Conservation (phyloP, 2,113 vertebrate genomes). For the Strigops habroptila region DNA sequence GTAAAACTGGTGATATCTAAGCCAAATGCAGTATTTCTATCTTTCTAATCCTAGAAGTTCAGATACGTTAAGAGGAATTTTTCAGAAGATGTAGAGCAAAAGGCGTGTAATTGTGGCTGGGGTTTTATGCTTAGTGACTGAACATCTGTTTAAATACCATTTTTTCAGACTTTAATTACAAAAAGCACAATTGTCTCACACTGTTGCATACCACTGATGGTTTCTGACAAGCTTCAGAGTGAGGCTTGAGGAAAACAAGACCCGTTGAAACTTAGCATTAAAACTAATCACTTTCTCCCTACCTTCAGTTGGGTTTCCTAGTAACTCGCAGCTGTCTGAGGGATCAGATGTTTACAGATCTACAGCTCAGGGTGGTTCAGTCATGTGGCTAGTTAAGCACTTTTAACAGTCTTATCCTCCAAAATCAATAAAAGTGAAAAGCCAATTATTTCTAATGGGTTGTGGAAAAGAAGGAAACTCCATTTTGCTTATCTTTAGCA, state of each 20-base stretch:
- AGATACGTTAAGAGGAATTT: neutral
- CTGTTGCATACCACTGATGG: neutral
- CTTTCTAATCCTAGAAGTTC: neutral
- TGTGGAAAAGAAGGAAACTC: neutral
- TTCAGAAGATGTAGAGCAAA: neutral
- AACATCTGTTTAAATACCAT: neutral
- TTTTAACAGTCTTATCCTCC: neutral
- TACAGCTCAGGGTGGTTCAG: neutral
- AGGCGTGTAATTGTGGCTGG: neutral
- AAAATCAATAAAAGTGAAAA: neutral
- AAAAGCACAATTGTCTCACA: neutral
- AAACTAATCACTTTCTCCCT: neutral
- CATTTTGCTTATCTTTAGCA: neutral
- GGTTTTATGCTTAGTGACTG: neutral
- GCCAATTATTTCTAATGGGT: neutral
- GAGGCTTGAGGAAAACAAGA: neutral
- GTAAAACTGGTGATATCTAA: neutral
- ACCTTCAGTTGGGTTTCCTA: neutral
- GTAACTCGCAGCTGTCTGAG: slow-evolving; percentile 51
- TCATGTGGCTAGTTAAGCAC: neutral
- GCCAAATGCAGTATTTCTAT: neutral
- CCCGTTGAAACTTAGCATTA: neutral
- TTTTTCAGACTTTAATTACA: neutral
- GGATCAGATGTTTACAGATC: slow-evolving; percentile 58
- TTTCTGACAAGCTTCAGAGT: neutral